Conservation (phyloP, 2,888 invertebrate genomes). For the Aleiodes leptofemur region DNA sequence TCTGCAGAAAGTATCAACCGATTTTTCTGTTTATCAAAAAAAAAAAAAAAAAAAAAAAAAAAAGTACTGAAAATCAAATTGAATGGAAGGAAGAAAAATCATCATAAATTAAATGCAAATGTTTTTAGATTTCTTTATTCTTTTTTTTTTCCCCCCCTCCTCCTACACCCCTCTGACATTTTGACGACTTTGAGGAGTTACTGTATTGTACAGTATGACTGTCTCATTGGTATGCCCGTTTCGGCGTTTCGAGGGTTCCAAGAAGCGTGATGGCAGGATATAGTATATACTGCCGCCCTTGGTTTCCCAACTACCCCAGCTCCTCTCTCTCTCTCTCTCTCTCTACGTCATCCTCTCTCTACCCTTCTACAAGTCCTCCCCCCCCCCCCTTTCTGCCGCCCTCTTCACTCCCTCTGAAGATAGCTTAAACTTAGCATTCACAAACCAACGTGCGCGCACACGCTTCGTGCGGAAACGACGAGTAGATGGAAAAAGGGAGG, state of each 20-base stretch:
- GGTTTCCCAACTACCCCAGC: constrained; percentile 33
- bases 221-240: constrained; percentile 69
- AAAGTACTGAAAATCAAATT: not conserved
- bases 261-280: constrained; percentile 38
- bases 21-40: not conserved
- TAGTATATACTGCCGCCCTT: constrained; percentile 12
- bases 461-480: constrained; percentile 44
- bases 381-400: not conserved
- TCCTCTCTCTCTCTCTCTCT: not conserved
- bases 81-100: not conserved
- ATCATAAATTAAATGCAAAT: not conserved
- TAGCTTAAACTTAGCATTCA: constrained; percentile 71
- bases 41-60: not conserved
- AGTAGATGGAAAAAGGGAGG: constrained; percentile 21
- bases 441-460: constrained; percentile 64
- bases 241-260: constrained; percentile 58
- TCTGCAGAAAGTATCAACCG: too few species aligned
- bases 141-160: not conserved
- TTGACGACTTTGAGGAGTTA: constrained; percentile 30
- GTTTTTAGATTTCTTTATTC: not conserved
- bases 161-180: not conserved
- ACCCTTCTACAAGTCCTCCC: not conserved
- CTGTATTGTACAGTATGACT: constrained; percentile 41
- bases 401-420: constrained; percentile 52
- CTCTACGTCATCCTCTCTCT: constrained; percentile 7